Conservation (phyloP, 2,888 invertebrate species). For the Oxystoma pomonae region DNA sequence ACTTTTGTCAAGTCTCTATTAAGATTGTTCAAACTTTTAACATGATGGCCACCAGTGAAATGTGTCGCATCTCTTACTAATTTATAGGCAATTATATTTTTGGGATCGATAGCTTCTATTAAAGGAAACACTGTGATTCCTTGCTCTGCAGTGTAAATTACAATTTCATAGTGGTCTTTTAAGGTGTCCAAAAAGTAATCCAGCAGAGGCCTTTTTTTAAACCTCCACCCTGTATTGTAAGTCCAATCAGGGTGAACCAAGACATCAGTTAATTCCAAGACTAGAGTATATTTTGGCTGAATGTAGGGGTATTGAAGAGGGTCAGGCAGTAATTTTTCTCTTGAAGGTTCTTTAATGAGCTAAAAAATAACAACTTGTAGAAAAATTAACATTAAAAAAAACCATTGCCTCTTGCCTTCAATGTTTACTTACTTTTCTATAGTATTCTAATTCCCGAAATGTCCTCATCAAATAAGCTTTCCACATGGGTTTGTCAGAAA, state of each 20-base stretch:
- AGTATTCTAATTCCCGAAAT: constrained; percentile 42
- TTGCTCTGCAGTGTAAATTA: constrained; percentile 93
- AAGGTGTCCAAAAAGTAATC: constrained; percentile 83
- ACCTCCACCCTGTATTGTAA: constrained; percentile 96
- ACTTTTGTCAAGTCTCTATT: constrained; percentile 84
- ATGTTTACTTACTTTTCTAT: constrained; percentile 37
- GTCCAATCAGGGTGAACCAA: constrained; percentile 99
- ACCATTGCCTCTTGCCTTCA: too few relatives aligned
- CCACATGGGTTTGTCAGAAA: constrained; percentile 60
- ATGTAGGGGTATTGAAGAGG: constrained; percentile 83
- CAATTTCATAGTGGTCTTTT: constrained; percentile 80
- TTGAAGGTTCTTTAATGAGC: constrained; percentile 91
- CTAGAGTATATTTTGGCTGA: constrained; percentile 96
- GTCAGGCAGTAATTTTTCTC: constrained; percentile 91
- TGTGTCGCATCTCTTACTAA: constrained; percentile 93
- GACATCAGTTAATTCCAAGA: constrained; percentile 93
- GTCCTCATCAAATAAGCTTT: constrained; percentile 70
- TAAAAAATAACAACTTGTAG: constrained; percentile 38
- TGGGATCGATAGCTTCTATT: constrained; percentile 88
- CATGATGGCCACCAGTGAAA: constrained; percentile 90
- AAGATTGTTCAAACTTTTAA: constrained; percentile 83
- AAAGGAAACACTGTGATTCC: constrained; percentile 95
- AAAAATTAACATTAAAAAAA: too few relatives aligned
- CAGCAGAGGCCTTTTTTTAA: constrained; percentile 95
- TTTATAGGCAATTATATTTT: constrained; percentile 82